phyloP scores from a whole-genome alignment of 2,113 vertebrate species.

The Gopherus flavomarginatus region DNA sequence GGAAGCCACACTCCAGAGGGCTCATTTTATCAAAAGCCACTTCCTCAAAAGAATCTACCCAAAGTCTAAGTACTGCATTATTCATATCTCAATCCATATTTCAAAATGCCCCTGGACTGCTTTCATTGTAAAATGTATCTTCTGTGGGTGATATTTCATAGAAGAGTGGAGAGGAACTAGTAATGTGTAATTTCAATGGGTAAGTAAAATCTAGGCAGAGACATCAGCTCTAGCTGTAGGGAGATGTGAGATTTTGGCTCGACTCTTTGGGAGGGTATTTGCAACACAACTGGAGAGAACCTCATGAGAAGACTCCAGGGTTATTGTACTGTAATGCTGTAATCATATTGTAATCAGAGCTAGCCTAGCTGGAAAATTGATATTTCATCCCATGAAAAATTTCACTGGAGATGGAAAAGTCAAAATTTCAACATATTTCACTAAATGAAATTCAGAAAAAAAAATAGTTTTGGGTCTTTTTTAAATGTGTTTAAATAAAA shows the following conservation, averaged over 20 bases:
- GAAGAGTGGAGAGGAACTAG: constrained; percentile 19
- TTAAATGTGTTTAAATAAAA: not conserved
- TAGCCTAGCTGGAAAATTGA: not conserved
- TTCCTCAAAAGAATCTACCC: not conserved
- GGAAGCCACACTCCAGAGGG: not conserved
- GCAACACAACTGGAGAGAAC: not conserved
- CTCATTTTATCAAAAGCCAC: not conserved
- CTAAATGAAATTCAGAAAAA: not conserved
- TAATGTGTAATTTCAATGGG: not conserved
- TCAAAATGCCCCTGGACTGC: not conserved
- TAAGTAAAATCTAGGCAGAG: not conserved
- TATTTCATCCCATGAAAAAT: not conserved
- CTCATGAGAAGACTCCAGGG: not conserved
- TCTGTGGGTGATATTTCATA: constrained; percentile 3
- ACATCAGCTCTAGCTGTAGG: not conserved
- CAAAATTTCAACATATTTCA: not conserved
- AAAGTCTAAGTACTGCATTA: not conserved
- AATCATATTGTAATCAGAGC: not conserved
- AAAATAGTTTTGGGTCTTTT: not conserved
- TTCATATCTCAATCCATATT: not conserved
- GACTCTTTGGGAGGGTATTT: not conserved
- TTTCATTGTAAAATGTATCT: not conserved
- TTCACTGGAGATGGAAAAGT: not conserved
- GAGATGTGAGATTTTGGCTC: not conserved
- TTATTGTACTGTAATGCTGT: not conserved